Conservation (phyloP, 2,888 invertebrate genomes). For the Busseola fusca region DNA sequence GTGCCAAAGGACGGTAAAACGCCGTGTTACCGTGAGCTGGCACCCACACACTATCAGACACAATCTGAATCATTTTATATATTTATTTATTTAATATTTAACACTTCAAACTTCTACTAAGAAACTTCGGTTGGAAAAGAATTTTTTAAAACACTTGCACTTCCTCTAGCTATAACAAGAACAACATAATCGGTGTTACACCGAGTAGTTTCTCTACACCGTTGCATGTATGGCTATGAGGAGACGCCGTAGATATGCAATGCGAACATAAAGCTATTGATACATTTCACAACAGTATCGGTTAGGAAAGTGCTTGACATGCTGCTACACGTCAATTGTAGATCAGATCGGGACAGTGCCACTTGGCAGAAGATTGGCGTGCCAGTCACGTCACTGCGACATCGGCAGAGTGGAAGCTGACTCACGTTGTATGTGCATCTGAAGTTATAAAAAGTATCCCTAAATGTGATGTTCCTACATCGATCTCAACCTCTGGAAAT, state of each 20-base stretch:
- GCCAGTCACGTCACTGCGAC: background rate
- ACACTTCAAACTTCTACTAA: background rate
- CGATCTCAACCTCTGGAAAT: too few relatives aligned
- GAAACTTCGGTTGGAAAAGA: background rate
- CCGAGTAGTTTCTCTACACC: too few relatives aligned
- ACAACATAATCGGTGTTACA: background rate
- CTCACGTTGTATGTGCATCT: background rate
- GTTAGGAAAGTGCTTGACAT: constrained; percentile 17
- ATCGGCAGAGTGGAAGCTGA: constrained; percentile 2
- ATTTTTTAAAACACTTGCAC: background rate
- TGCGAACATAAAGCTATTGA: constrained; percentile 2
- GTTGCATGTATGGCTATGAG: constrained; percentile 12
- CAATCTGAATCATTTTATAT: too few relatives aligned
- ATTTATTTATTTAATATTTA: too few relatives aligned
- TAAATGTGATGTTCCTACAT: background rate
- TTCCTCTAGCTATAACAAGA: background rate
- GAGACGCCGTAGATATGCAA: background rate
- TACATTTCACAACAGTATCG: constrained; percentile 29
- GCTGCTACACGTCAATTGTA: constrained; percentile 4
- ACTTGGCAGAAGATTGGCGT: constrained; percentile 27
- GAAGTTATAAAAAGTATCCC: background rate
- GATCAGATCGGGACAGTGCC: constrained; percentile 14
- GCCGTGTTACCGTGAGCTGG: too few relatives aligned
- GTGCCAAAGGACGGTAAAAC: too few relatives aligned
- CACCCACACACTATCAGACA: too few relatives aligned